Percentiles rank a stretch among this genome's conserved stretches.
Evolutionary conservation across 2,888 invertebrate genomes (phyloP).

Genomic region (Schizaphis graminum): DNA sequence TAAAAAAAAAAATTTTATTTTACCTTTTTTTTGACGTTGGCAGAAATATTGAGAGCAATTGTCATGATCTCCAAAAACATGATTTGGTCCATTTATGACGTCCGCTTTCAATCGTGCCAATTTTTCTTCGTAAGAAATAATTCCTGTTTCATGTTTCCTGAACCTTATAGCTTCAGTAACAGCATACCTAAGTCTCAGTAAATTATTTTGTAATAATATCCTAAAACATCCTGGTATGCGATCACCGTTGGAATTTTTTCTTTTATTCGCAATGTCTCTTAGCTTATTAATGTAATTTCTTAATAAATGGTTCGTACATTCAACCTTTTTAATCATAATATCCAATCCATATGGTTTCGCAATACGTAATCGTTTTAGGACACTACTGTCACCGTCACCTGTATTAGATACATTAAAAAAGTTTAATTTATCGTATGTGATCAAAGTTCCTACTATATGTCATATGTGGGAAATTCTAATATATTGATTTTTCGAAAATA

Average conservation of each 20-base stretch:
- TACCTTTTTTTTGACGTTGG: no score
- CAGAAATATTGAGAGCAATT: no score
- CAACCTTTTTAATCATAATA: neutral
- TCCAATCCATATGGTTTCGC: no score
- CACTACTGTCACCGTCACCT: no score
- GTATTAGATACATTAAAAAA: no score
- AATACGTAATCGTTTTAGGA: no score
- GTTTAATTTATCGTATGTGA: no score
- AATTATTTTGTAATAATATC: neutral
- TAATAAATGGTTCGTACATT: neutral
- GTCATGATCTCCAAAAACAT: neutral
- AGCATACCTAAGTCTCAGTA: neutral
- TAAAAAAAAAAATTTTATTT: neutral
- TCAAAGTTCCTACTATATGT: no score
- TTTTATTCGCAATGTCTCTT: conserved; percentile 4
- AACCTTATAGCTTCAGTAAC: conserved; percentile 6
- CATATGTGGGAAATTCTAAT: no score
- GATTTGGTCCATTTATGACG: neutral
- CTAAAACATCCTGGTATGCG: neutral
- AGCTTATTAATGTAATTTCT: neutral
- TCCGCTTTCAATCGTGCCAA: neutral
- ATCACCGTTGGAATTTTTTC: conserved; percentile 4
- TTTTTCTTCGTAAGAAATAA: neutral
- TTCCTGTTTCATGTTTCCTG: neutral
- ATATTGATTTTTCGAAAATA: no score